A percentile compares a stretch with the other conserved stretches of the same genome.
These are phyloP conservation scores for Drepanosiphum platanoidis DNA, from an alignment of 2,888 invertebrate species.

Conservation along the genomic window DNA sequence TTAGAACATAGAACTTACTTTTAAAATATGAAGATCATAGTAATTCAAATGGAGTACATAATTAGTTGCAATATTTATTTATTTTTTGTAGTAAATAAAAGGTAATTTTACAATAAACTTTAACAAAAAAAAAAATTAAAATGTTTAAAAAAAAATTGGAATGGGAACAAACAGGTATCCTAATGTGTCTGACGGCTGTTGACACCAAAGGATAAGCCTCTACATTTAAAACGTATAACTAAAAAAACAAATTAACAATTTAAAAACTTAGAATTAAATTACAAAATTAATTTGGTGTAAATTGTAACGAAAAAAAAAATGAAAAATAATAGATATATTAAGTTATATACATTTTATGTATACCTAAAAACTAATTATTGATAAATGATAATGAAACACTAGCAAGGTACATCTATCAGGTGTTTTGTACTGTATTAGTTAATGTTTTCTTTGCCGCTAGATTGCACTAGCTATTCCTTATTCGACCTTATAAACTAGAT, in stretches of 20 bases:
- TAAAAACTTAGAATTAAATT: background rate
- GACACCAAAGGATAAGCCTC: background rate
- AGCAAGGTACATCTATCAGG: constrained; percentile 42
- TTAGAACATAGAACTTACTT: constrained; percentile 17
- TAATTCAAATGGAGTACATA: background rate
- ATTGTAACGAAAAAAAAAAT: background rate
- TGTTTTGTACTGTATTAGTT: constrained; percentile 16
- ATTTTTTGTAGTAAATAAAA: background rate
- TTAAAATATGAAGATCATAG: background rate
- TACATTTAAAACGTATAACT: background rate
- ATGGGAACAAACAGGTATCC: constrained; percentile 6
- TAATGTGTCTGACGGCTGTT: background rate
- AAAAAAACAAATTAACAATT: background rate
- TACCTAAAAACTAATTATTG: constrained; percentile 50
- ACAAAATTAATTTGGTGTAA: background rate
- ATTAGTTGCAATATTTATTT: background rate
- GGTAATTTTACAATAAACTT: background rate
- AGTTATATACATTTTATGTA: constrained; percentile 18
- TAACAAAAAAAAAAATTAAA: background rate
- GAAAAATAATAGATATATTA: no score
- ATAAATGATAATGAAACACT: constrained; percentile 41
- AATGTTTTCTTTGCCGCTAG: background rate
- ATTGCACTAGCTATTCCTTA: constrained; percentile 19
- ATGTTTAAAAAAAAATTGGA: constrained; percentile 4
- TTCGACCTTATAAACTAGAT: no score